A percentile compares a stretch with the other conserved stretches of the same genome.
phyloP scores from a whole-genome alignment of 1,140 invertebrate genomes.

The Pseudoatta argentina region DNA sequence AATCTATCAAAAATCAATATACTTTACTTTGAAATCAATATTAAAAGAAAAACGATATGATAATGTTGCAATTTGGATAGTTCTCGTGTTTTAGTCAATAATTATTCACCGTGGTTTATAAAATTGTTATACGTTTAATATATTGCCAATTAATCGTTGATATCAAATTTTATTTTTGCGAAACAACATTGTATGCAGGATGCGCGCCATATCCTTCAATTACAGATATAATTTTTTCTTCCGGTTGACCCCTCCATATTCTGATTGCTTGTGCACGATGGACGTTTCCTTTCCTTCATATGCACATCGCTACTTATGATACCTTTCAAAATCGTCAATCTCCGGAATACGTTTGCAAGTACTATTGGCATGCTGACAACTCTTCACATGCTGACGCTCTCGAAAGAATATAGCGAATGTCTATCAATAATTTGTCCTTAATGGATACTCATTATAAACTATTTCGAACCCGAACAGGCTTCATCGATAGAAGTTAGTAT shows the following conservation, averaged over 20 bases:
- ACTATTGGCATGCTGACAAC: neutral
- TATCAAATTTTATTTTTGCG: constrained; percentile 5
- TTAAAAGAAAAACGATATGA: neutral
- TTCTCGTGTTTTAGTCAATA: neutral
- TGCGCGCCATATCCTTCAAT: constrained; percentile 34
- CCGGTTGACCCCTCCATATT: neutral
- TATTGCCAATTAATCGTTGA: neutral
- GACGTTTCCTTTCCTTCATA: constrained; percentile 29
- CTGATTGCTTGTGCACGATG: neutral
- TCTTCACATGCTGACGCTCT: neutral
- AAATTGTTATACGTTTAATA: neutral
- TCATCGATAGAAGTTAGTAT: constrained; percentile 44
- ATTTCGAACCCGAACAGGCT: neutral
- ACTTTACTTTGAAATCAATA: neutral
- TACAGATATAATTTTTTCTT: constrained; percentile 50
- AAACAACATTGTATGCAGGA: constrained; percentile 10
- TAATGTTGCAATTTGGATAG: neutral
- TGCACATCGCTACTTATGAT: neutral
- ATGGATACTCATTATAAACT: constrained; percentile 33
- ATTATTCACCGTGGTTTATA: neutral
- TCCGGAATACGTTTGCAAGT: neutral
- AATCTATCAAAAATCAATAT: constrained; percentile 5
- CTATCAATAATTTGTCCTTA: constrained; percentile 3
- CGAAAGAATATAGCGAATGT: constrained; percentile 4
- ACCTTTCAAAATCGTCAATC: constrained; percentile 8